Percentiles rank a stretch among this genome's conserved stretches.
These are phyloP conservation scores for Lonchura striata DNA, from an alignment of 2,113 vertebrate genomes.

Conservation along the genomic window DNA sequence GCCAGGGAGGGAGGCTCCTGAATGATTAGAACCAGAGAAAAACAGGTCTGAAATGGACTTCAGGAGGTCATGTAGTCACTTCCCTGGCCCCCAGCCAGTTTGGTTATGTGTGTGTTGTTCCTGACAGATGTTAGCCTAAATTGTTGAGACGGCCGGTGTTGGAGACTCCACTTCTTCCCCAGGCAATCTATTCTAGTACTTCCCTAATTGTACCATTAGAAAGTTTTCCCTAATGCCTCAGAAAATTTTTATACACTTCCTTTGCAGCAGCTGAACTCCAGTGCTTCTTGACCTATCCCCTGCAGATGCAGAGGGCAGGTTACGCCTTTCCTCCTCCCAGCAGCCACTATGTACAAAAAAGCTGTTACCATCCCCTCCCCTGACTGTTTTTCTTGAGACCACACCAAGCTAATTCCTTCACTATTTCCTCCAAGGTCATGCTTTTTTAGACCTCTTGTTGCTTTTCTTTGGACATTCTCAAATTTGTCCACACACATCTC, in stretches of 20 bases:
- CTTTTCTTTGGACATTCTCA: conserved; percentile 21
- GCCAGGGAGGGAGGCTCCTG: not conserved
- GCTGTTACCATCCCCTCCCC: not conserved
- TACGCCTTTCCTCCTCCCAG: conserved; percentile 17
- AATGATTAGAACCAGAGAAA: conserved; percentile 33
- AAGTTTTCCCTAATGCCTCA: conserved; percentile 64
- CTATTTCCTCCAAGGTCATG: conserved; percentile 41
- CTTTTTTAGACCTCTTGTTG: conserved; percentile 30
- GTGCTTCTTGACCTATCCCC: conserved; percentile 51
- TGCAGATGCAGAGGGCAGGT: conserved; percentile 40
- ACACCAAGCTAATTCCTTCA: conserved; percentile 8
- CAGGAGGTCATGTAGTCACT: conserved; percentile 42
- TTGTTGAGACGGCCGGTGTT: conserved; percentile 2
- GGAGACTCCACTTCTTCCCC: conserved; percentile 46
- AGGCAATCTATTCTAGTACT: conserved; percentile 50
- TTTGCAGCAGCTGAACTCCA: conserved; percentile 45
- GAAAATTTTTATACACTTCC: conserved; percentile 63
- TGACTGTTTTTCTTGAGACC: conserved; percentile 4
- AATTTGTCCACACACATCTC: not conserved
- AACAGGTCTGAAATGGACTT: conserved; percentile 30
- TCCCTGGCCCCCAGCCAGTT: conserved; percentile 50
- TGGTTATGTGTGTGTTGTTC: not conserved
- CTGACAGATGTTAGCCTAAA: conserved; percentile 52
- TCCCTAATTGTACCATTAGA: conserved; percentile 59
- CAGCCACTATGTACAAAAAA: not conserved